Evolutionary conservation across 2,113 vertebrate genomes (phyloP), one percentile per base, ranked within the genome.

Genomic region (Mustelus asterias): DNA sequence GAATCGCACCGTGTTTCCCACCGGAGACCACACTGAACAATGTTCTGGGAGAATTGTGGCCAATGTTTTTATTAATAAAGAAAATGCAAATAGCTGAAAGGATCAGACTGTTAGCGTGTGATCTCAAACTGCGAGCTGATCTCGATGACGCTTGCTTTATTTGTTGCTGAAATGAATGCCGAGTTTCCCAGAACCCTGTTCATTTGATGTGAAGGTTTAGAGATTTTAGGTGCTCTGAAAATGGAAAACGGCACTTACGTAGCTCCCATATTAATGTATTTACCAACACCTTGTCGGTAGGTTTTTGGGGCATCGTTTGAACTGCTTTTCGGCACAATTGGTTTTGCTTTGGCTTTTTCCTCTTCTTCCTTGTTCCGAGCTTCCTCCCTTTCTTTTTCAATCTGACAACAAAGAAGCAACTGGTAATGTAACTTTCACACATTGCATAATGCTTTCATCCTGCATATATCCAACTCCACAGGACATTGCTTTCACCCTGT

Each of bases 271-370:
- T 98, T 99, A 96, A 99, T 99, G 96, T 99, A 99, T 96, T 99
- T 99, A 96, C 99, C 99, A 63, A 99, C 98, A 0, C 99, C 99
- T 60, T 97, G 96, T 16, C 98, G 98, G 96, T 98, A 99, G 0
- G 98, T 97, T 97, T 99, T 99, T 20, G 98, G 99, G 0, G 97
- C 96, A 95, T 97, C 96, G 33, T 97, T 97, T 94, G 97, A 96
- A 67, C 98, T 98, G 0, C 97, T 96, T 95, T 98, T 98, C 89
- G 96, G 97, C 96, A 96, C 96, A 8, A 96, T 96, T 1, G 96
- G 95, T 95, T 97, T 98, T 85, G 96, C 97, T 95, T 97, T 97
- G 67, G 96, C 97, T 96, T 97, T 97, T 78, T 98, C 98, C 95
- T 98, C 98, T 85, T 97, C 98, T 94, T 98, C 97, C 96, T 98